These are phyloP conservation scores for Nymphicus hollandicus DNA, from an alignment of 2,113 vertebrate genomes.

Conservation along the genomic window DNA sequence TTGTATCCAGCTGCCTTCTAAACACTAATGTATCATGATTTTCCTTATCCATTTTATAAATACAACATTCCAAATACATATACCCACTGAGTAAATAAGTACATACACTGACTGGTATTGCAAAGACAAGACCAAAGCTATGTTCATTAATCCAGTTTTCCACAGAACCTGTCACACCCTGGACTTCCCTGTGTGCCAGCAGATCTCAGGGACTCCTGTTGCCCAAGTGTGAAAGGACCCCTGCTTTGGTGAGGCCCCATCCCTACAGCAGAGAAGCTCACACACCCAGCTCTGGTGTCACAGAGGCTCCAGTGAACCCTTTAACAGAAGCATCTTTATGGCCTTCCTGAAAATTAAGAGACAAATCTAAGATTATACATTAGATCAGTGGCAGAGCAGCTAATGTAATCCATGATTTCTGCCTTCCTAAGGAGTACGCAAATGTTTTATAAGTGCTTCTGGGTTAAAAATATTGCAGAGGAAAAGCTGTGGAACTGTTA, in stretches of 20 bases:
- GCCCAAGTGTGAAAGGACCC: not conserved
- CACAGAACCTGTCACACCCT: not conserved
- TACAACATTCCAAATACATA: not conserved
- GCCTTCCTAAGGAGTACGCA: not conserved
- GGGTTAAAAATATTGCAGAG: not conserved
- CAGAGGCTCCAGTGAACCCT: not conserved
- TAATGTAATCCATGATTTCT: not conserved
- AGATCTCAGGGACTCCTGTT: not conserved
- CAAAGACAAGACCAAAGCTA: not conserved
- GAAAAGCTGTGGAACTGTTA: not conserved
- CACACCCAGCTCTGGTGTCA: accelerated
- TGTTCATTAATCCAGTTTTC: not conserved
- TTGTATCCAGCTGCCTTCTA: not conserved
- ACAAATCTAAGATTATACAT: not conserved
- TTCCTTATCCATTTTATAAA: not conserved
- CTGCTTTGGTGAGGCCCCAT: not conserved
- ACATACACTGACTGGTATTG: accelerated
- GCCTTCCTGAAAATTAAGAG: not conserved
- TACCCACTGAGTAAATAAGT: not conserved
- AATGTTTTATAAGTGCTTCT: not conserved
- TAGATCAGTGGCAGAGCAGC: not conserved
- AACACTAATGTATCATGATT: not conserved
- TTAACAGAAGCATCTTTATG: not conserved
- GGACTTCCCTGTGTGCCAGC: accelerated
- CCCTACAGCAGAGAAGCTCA: not conserved